Conservation (phyloP, 2,113 vertebrate species). For the Zapus hudsonius region DNA sequence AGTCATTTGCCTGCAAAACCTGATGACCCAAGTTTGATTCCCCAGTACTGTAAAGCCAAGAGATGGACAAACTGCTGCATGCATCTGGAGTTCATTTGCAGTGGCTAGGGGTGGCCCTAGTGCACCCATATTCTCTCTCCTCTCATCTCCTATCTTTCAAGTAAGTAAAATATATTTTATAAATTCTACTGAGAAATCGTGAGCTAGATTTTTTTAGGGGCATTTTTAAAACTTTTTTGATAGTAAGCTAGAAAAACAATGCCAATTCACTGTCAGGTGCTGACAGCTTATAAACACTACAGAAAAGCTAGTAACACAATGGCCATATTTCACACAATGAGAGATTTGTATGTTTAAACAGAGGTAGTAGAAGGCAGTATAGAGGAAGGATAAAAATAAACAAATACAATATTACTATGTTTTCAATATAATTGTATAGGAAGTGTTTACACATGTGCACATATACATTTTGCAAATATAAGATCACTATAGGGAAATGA, state of each 20-base stretch:
- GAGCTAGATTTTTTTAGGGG: neutral
- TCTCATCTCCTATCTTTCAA: no score
- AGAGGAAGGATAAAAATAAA: neutral
- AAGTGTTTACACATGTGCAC: neutral
- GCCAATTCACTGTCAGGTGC: neutral
- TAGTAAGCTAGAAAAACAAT: neutral
- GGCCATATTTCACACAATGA: neutral
- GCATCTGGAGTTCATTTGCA: no score
- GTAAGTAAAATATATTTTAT: no score
- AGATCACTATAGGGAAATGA: neutral
- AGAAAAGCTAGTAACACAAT: neutral
- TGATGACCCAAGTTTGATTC: no score
- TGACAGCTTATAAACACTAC: neutral
- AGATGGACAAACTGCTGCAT: no score
- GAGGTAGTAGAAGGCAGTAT: neutral
- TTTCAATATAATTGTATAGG: neutral
- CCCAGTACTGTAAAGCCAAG: no score
- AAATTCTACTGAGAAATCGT: neutral
- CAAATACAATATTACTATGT: neutral
- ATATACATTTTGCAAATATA: neutral
- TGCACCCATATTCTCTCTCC: no score
- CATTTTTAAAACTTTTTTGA: neutral
- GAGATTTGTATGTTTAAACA: neutral
- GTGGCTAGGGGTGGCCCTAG: no score
- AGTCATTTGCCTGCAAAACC: no score